Conservation (phyloP, 2,797 vertebrate species). For the Anniella stebbinsi region DNA sequence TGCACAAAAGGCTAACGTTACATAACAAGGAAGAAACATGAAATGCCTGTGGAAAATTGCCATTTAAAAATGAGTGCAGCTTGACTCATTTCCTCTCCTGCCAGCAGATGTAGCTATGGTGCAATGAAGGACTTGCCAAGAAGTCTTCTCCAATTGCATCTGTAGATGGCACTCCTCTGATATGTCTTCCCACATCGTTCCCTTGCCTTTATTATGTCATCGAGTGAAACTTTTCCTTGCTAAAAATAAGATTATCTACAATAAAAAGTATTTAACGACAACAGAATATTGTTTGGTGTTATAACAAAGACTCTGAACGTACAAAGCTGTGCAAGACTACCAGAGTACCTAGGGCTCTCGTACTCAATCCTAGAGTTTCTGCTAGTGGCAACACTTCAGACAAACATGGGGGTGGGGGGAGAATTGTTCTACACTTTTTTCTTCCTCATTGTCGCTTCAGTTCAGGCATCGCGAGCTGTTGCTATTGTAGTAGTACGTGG, state of each 20-base stretch:
- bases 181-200: neutral
- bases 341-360: neutral
- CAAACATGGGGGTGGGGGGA: neutral
- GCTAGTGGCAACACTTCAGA: neutral
- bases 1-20: neutral
- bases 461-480: neutral
- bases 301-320: neutral
- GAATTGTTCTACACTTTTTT: neutral
- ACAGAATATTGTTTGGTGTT: neutral
- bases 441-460: neutral
- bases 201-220: neutral
- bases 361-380: neutral
- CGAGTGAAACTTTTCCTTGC: neutral
- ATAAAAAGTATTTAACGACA: neutral
- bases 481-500: neutral
- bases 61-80: neutral
- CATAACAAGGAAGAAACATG: neutral
- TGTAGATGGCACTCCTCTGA: slow-evolving; percentile 41
- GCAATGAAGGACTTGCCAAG: slow-evolving; percentile 28
- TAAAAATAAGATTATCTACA: neutral
- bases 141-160: slow-evolving; percentile 20
- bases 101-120: slow-evolving; percentile 66
- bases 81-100: neutral
- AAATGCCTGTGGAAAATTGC: slow-evolving; percentile 9
- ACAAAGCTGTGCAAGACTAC: neutral